Conservation (phyloP, 2,797 vertebrate species). For the Columba guinea region DNA sequence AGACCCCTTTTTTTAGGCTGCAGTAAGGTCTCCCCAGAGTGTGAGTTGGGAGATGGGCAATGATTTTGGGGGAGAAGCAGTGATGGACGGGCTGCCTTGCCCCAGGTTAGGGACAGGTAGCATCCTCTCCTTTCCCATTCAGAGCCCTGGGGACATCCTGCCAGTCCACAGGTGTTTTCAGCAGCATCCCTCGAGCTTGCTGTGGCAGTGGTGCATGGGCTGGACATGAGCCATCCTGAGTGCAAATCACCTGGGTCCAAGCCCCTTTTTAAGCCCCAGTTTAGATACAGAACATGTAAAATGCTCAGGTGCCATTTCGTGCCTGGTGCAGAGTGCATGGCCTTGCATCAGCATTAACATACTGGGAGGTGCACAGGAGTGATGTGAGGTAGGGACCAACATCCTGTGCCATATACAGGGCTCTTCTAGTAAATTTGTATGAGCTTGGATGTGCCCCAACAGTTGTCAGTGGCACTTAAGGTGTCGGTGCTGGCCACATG, state of each 20-base stretch:
- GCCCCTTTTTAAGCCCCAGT: background rate
- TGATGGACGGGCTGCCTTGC: too few relatives aligned
- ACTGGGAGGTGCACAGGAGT: background rate
- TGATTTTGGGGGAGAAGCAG: too few relatives aligned
- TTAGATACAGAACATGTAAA: background rate
- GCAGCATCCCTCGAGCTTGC: background rate
- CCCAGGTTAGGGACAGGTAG: too few relatives aligned
- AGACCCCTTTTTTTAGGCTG: too few relatives aligned
- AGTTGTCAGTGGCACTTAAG: background rate
- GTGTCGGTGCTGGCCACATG: background rate
- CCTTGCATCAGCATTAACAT: background rate
- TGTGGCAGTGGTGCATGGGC: background rate
- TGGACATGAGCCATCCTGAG: background rate
- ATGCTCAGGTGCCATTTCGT: accelerated
- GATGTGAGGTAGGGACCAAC: accelerated
- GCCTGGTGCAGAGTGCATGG: accelerated
- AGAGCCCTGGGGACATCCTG: background rate
- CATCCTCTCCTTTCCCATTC: background rate
- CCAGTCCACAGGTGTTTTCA: background rate
- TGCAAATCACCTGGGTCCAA: background rate
- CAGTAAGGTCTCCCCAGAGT: too few relatives aligned
- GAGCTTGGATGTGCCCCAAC: background rate
- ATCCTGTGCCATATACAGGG: background rate
- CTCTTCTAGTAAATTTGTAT: background rate
- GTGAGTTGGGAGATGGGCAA: too few relatives aligned